Base-by-base conservation (phyloP, 2,797 vertebrate species). In the Poeciliopsis gracilis region DNA sequence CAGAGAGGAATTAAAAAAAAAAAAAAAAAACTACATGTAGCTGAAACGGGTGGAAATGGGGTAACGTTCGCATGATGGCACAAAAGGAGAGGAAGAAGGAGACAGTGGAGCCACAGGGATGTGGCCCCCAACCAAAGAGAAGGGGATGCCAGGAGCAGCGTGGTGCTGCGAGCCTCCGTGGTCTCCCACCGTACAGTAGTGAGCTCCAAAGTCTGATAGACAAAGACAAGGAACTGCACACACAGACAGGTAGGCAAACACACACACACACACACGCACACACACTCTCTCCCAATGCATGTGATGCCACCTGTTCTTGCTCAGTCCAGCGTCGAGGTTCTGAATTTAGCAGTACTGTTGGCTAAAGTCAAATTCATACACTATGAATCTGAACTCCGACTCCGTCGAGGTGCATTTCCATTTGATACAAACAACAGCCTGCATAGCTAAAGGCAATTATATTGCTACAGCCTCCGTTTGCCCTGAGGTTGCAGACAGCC, bases 381-480 rank as follows among this genome's bases (percentile, higher is more conserved):
- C 82, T 87, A 79, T 86, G 87, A 88, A 91, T 91, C 82, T 92
- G 90, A 93, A 90, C 82, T 90, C 78, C 81, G 80, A 85, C 88
- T 88, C 88, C 72, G 85, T 82, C 80, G 90, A 87, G 89, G 86
- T 84, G 89, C 88, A 89, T 91, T 93, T 92, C 88, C 88, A 92
- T 93, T 91, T 93, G 93, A 94, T 93, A 88, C 90, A 94, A 94
- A 94, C 92, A 94, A 93, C 91, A 92, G 90, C 88, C 93, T 93
- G 91, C 94, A 92, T 93, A 84, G 92, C 93, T 94, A 90, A 93
- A 88, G 92, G 92, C 94, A 93, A 94, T 94, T 94, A 94, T 93
- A 93, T 92, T 92, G 93, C 92, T 92, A 90, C 92, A 91, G 90
- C 90, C 93, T 94, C 89, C 89, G 82, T 94, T 93, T 94, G 93